Base-by-base conservation (phyloP, 2,113 vertebrate species). In the Trichechus manatus region DNA sequence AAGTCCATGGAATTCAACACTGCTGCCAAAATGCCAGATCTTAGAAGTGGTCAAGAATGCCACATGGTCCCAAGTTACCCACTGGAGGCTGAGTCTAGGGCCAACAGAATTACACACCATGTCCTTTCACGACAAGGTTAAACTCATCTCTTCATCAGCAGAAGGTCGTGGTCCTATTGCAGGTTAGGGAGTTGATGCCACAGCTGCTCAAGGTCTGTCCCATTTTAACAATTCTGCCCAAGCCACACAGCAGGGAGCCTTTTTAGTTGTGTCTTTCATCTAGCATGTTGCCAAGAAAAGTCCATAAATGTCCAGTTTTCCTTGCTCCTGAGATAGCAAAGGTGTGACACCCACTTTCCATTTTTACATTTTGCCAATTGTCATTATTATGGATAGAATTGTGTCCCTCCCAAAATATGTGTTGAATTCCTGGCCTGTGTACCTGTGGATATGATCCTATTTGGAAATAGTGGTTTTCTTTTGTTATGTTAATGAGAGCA, bases 1-100 rank as follows among this genome's bases (percentile, higher is more conserved):
- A 97, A 96, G 78, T 78, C 80, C 59, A 7, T 64, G 87, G 93
- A 97, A 97, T 94, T 84, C 15, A 4, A 84, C 39, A 50, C 39
- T 11, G 36, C 81, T 95, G 92, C 95, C 96, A 92, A 93, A 91
- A 85, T 14, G 1, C 92, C 50, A 64, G n/a, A 56, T 56, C 84
- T 77, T 72, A 87, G 47, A 89, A 95, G 70, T 81, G 72, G 78
- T 93, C 80, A 93, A 66, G 64, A 87, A 97, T 64, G 25, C 56
- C 86, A 68, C 1, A 1, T 87, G 80, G 80, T 53, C 87, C 72
- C 72, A 25, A 31, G 72, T 17, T 50, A 22, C 59, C 59, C 31
- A 11, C 19, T 36, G 47, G 47, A 94, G 33, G 19, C 83, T 66
- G 25, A 64, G 39, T 61, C 39, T 1, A 50, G 20, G 25, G 11